Percentiles rank a stretch among this genome's conserved stretches.
These are phyloP conservation scores for Lordiphosa mommai DNA, from an alignment of 1,140 invertebrate genomes.

Conservation along the genomic window DNA sequence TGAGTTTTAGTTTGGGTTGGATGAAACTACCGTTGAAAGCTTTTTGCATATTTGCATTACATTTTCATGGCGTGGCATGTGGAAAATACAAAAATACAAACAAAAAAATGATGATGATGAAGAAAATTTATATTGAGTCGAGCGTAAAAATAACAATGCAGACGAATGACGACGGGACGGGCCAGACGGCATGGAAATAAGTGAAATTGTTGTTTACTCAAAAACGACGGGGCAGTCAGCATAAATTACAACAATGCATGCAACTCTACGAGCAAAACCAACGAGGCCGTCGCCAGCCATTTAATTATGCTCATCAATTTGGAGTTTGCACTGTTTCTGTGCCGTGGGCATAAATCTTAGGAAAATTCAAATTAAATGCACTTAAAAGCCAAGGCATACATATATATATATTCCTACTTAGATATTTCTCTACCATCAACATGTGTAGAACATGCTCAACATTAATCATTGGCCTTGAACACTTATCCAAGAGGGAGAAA, in stretches of 20 bases:
- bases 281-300: constrained; percentile 44
- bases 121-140: constrained; percentile 75
- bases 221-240: constrained; percentile 41
- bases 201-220: constrained; percentile 75
- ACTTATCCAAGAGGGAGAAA: neutral
- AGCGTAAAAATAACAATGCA: constrained; percentile 77
- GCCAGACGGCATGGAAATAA: constrained; percentile 74
- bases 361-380: constrained; percentile 68
- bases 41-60: constrained; percentile 73
- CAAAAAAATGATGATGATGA: neutral
- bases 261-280: constrained; percentile 26
- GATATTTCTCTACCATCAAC: too few species aligned
- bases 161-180: constrained; percentile 39
- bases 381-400: constrained; percentile 48
- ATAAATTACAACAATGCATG: constrained; percentile 74
- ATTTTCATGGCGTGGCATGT: constrained; percentile 69
- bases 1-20: constrained; percentile 1
- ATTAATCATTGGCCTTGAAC: constrained; percentile 72
- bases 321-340: constrained; percentile 30
- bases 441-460: constrained; percentile 35
- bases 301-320: constrained; percentile 76
- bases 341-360: constrained; percentile 51
- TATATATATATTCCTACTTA: constrained; percentile 25
- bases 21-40: constrained; percentile 55
- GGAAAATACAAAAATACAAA: constrained; percentile 32